Evolutionary conservation across 2,888 invertebrate species (phyloP), one percentile per base, ranked within the genome.

Genomic region (Myopa tessellatipennis): DNA sequence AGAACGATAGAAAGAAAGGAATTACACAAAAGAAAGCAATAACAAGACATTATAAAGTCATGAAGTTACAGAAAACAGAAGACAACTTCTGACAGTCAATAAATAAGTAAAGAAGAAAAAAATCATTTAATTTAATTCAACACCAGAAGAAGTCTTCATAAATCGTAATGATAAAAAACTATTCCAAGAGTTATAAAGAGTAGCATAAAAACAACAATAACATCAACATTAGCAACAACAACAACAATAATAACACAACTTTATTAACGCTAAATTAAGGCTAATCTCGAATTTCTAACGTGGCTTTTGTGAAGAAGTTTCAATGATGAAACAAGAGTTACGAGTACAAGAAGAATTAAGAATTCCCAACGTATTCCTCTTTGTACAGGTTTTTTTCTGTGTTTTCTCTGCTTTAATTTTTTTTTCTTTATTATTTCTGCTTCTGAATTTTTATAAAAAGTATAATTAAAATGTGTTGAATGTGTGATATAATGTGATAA

Each of bases 401-500:
- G 10, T 4, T 6, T 63, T 63, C 26, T 63, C 26, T 26, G 61
- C 61, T 26, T 63, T 34, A 3, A 63, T 8, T 3, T 50, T 8
- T 8, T n/a, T 26, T 12, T 65, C 63, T n/a, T 65, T 36, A 61
- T 52, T 65, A 18, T 40, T 7, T 4, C 65, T 63, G 36, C 38
- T 26, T 26, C 26, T 26, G 26, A 26, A 26, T 26, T 26, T 26
- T 26, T 71, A 55, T 72, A 63, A 71, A 61, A 75, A 78, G 68
- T 69, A 67, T 50, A 77, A 71, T 71, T 52, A 76, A 76, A 79
- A 79, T 45, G 26, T 26, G 26, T 26, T 26, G 26, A 26, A 26
- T 26, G 26, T 76, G 67, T 71, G 65, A 76, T 65, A 63, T 74
- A n/a, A 74, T 16, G 74, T 52, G 52, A 67, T 40, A 36, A 14